A percentile compares a stretch with the other conserved stretches of the same genome.
Evolutionary conservation across 2,797 vertebrate genomes (phyloP).

Genomic region (Lemur catta): DNA sequence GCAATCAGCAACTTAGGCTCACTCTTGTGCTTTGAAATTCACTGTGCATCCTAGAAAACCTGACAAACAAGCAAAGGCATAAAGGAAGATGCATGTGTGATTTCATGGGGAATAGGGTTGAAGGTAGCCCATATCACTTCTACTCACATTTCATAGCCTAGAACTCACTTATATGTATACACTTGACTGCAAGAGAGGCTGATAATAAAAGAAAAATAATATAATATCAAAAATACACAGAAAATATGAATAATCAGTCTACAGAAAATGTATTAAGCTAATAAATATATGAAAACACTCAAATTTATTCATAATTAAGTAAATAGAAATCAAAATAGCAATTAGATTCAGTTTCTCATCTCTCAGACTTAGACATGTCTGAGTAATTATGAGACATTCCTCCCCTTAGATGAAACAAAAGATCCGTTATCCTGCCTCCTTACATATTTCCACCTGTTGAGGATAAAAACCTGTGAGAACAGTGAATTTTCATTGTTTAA

Average conservation of each 20-base stretch:
- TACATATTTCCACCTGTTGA: not conserved
- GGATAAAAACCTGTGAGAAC: not conserved
- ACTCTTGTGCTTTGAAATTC: not conserved
- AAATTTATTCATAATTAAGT: not conserved
- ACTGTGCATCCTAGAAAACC: not conserved
- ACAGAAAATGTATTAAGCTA: not conserved
- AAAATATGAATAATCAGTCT: not conserved
- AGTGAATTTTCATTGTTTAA: too few relatives aligned
- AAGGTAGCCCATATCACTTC: not conserved
- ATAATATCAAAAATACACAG: not conserved
- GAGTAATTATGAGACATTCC: not conserved
- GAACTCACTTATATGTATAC: not conserved
- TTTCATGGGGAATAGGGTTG: not conserved
- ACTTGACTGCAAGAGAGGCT: not conserved
- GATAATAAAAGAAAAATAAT: not conserved
- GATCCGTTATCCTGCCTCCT: not conserved
- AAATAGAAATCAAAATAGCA: not conserved
- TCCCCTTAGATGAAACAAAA: not conserved
- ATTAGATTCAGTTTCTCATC: not conserved
- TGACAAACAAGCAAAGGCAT: not conserved
- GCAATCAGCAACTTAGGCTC: not conserved
- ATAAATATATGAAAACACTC: not conserved
- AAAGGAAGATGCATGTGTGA: not conserved
- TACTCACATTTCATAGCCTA: not conserved
- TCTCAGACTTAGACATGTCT: not conserved